Percentiles rank a stretch among this genome's conserved stretches.
phyloP scores from a whole-genome alignment of 2,797 vertebrate species.

The Ctenosaura bakeri region DNA sequence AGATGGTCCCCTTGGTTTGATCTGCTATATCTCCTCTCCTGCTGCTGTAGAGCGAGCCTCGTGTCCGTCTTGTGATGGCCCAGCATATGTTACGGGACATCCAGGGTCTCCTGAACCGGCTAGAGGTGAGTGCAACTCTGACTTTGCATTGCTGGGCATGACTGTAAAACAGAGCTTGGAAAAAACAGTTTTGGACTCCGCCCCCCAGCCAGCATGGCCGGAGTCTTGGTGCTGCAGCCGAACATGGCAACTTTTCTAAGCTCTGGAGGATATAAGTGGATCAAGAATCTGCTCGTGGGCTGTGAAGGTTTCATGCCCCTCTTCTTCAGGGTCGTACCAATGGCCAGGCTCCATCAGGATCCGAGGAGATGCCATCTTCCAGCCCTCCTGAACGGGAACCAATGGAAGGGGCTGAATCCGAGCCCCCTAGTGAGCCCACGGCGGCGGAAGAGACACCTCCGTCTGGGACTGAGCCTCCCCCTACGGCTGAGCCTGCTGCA shows the following conservation, averaged over 20 bases:
- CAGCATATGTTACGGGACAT: conserved; percentile 91
- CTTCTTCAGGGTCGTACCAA: conserved; percentile 64
- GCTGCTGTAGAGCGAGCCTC: conserved; percentile 87
- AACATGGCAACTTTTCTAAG: too few relatives aligned
- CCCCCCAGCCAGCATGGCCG: too few relatives aligned
- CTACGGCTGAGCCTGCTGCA: conserved; percentile 61
- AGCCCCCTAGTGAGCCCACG: conserved; percentile 50
- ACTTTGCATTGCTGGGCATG: background rate
- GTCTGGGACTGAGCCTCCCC: conserved; percentile 55
- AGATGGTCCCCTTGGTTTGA: background rate
- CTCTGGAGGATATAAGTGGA: too few relatives aligned
- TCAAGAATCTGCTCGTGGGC: background rate
- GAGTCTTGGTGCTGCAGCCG: too few relatives aligned
- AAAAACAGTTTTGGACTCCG: too few relatives aligned
- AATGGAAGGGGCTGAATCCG: conserved; percentile 74
- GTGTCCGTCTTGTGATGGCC: conserved; percentile 89
- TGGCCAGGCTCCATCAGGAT: conserved; percentile 21
- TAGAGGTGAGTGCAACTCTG: conserved; percentile 82
- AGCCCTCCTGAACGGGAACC: conserved; percentile 67
- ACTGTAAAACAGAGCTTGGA: too few relatives aligned
- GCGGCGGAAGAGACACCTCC: conserved; percentile 45
- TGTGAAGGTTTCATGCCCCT: too few relatives aligned
- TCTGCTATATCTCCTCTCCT: background rate
- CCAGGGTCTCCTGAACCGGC: conserved; percentile 85
- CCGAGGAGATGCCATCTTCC: conserved; percentile 59